phyloP scores from a whole-genome alignment of 2,888 invertebrate genomes.

The Gibbula magus region DNA sequence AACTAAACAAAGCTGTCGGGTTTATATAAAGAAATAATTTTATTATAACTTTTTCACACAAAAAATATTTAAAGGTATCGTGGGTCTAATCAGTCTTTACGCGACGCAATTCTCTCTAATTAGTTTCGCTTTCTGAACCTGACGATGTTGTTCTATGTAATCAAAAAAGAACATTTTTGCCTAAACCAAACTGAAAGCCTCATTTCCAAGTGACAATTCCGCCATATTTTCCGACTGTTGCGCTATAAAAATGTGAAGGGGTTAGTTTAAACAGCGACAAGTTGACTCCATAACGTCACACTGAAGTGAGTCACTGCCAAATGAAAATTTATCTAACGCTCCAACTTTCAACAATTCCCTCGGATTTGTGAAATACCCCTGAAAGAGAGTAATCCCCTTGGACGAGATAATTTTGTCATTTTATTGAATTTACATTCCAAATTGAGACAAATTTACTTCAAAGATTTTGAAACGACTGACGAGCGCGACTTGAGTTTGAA shows the following conservation, averaged over 20 bases:
- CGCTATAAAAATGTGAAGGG: background rate
- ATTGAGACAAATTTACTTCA: conserved; percentile 10
- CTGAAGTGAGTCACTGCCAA: background rate
- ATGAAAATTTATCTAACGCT: background rate
- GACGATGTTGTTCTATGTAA: background rate
- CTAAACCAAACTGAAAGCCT: background rate
- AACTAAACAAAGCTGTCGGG: no score
- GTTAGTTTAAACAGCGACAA: background rate
- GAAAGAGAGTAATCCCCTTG: background rate
- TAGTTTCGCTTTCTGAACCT: no score
- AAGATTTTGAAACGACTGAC: background rate
- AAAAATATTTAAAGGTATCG: no score
- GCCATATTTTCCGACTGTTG: background rate
- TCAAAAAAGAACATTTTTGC: background rate
- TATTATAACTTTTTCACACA: no score
- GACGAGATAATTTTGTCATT: conserved; percentile 3
- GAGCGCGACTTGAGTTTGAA: no score
- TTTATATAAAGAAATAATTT: no score
- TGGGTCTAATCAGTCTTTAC: no score
- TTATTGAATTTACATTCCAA: conserved; percentile 4
- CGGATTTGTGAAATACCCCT: background rate
- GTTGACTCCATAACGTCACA: background rate
- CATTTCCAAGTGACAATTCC: conserved; percentile 1
- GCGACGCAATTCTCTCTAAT: no score
- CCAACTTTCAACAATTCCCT: background rate